Evolutionary conservation across 2,888 invertebrate genomes (phyloP).

Genomic region (Trachelus tabidus): DNA sequence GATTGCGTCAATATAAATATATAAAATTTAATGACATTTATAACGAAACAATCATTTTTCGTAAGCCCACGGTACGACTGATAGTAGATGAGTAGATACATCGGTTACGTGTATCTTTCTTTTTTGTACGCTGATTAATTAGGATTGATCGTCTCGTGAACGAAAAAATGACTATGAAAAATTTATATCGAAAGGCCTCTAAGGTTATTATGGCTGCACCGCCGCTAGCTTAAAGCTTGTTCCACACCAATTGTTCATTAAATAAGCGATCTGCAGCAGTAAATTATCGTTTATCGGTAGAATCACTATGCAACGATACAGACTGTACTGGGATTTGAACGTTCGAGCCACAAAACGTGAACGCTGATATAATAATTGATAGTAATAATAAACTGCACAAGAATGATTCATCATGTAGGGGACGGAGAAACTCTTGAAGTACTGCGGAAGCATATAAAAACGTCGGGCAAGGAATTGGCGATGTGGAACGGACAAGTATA

Average conservation of each 20-base stretch:
- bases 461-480: background rate
- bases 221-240: constrained; percentile 22
- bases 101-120: background rate
- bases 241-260: constrained; percentile 18
- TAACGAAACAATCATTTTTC: constrained; percentile 27
- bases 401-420: background rate
- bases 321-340: background rate
- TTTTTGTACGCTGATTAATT: background rate
- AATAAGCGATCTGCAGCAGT: background rate
- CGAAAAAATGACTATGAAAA: constrained; percentile 8
- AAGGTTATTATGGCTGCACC: constrained; percentile 9
- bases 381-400: background rate
- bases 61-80: background rate
- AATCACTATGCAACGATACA: background rate
- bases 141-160: background rate
- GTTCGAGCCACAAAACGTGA: background rate
- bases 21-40: constrained; percentile 33
- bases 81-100: background rate
- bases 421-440: background rate
- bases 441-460: background rate
- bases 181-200: constrained; percentile 18
- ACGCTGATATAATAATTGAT: background rate
- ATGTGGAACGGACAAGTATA: background rate
- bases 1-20: background rate
- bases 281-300: background rate